Base-by-base conservation (phyloP, 1,140 invertebrate species). In the Drosophila nannoptera region DNA sequence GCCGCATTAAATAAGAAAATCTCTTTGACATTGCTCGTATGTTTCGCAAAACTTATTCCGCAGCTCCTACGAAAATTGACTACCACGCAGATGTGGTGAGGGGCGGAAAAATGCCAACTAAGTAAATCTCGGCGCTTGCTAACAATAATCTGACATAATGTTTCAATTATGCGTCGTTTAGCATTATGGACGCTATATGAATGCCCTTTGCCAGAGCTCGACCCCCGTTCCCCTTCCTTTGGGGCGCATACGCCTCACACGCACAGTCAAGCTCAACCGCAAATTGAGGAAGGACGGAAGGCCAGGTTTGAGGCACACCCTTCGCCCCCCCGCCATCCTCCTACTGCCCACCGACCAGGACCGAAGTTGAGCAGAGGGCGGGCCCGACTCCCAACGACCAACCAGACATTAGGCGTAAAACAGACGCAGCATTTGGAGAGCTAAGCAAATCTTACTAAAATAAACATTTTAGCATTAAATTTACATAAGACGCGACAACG, bases 401-500 rank as follows among this genome's bases (percentile, higher is more conserved):
- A 14, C 33, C 48, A 63, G 32, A 67, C 75, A 75, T 77, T 77
- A 76, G 62, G 60, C 58, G 75, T 45, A 38, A 52, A 80, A 70
- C 81, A 72, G 58, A 52, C 69, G 65, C 38, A 59, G 48, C 70
- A 80, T 73, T 86, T 77, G 70, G 61, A 84, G 80, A 84, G 73
- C 77, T 81, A 81, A 86, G 81, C 77, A 86, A 86, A 86, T 86
- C 77, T 86, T 75, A 86, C 49, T 86, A 77, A 74, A 86, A 81
- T 86, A 86, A 86, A 86, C 81, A 86, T 86, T 86, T 86, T 86
- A 77, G 76, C 81, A 86, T 86, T 86, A 81, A 86, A 86, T 86
- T 86, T 86, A 86, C 81, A 86, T 86, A 86, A 81, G 81, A 68
- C 53, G 77, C 72, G 78, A 82, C 78, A 82, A 78, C 77, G 75